Conservation (phyloP, 2,888 invertebrate species). For the Tachina grossa region DNA sequence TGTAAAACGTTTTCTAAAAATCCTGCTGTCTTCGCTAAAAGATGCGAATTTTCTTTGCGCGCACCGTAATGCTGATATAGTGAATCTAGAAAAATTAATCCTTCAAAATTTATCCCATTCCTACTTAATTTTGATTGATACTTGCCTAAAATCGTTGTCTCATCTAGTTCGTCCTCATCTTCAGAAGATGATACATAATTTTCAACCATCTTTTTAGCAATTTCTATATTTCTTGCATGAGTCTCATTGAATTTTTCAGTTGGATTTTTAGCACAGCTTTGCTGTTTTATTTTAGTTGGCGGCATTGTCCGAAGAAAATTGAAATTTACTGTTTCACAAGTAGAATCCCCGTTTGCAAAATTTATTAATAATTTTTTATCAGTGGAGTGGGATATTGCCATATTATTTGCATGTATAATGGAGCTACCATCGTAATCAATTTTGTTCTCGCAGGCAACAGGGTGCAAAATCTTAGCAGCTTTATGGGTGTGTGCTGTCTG, state of each 20-base stretch:
- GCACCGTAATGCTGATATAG: slow-evolving; percentile 84
- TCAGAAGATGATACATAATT: slow-evolving; percentile 83
- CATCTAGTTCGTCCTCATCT: slow-evolving; percentile 84
- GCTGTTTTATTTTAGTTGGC: slow-evolving; percentile 41
- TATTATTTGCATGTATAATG: not conserved
- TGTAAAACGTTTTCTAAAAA: slow-evolving; percentile 91
- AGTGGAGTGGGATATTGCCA: not conserved
- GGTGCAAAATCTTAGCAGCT: not conserved
- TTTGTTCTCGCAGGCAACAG: not conserved
- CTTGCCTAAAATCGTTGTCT: slow-evolving; percentile 83
- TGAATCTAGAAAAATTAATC: slow-evolving; percentile 79
- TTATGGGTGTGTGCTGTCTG: no score
- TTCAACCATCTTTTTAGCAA: slow-evolving; percentile 83
- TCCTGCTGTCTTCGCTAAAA: slow-evolving; percentile 85
- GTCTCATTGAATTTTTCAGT: slow-evolving; percentile 82
- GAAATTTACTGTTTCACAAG: slow-evolving; percentile 30
- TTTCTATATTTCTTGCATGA: slow-evolving; percentile 83
- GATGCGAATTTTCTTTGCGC: slow-evolving; percentile 66
- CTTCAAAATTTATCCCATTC: not conserved
- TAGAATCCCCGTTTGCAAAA: slow-evolving; percentile 17
- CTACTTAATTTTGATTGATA: not conserved
- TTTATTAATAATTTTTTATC: slow-evolving; percentile 11
- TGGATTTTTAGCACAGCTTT: slow-evolving; percentile 27
- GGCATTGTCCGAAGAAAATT: slow-evolving; percentile 36
- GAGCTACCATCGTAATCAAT: not conserved